Evolutionary conservation across 2,797 vertebrate genomes (phyloP), one percentile per base, ranked within the genome.

Genomic region (Buceros bicornis): DNA sequence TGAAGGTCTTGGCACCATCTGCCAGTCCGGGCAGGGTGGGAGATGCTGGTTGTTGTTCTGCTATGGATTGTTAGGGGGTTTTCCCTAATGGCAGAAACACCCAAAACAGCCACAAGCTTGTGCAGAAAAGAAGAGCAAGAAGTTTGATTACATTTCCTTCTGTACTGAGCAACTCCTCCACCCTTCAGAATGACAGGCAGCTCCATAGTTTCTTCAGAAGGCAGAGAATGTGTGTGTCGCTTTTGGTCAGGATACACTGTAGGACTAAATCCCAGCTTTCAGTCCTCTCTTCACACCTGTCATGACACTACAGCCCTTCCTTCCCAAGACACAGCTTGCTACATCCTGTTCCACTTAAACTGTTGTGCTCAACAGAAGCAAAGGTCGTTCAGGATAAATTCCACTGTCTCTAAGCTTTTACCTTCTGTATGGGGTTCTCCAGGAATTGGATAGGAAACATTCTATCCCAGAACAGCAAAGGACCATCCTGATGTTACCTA

Each of bases 21-120:
- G 25, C 37, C 58, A 56, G 35, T 10, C 5, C 19, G 8, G 57
- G 26, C 29, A 66, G 24, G 11, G 43, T 43, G 26, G 67, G n/a
- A 77, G 22, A 70, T 13, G 11, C 1, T 29, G 18, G 22, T 54
- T 37, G 2, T 18, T 82, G 10, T 56, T 76, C 14, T 58, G 1
- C 40, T 40, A 19, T 7, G 37, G 20, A 33, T 31, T 45, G 8
- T 12, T 82, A 33, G 47, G 12, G 0, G 1, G 6, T 18, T 19
- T n/a, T 18, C 4, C 28, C 29, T 28, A 24, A 0, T 0, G 62
- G n/a, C 8, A 42, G 26, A 10, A 35, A 1, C 56, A 65, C 14
- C 20, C 40, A 25, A 78, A 78, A 1, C 31, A 71, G 13, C 21
- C 80, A 47, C 11, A 48, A 10, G 58, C 28, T 62, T 53, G 28